Conservation (phyloP, 2,888 invertebrate species). For the Parascotia fuliginaria region DNA sequence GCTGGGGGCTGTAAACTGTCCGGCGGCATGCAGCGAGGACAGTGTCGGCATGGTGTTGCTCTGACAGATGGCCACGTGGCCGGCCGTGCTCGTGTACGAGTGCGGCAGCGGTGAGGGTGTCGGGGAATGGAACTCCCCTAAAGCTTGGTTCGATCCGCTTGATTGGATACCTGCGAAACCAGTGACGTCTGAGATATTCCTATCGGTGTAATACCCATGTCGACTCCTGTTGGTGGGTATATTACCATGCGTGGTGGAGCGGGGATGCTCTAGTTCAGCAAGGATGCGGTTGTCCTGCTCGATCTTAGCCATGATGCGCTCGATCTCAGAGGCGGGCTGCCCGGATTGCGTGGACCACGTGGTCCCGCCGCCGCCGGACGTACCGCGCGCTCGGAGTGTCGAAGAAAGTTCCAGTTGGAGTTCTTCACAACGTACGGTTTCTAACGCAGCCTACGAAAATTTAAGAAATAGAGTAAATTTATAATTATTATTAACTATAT, state of each 20-base stretch:
- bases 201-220: slow-evolving; percentile 13
- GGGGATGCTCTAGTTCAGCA: slow-evolving; percentile 95
- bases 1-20: slow-evolving; percentile 77
- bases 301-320: slow-evolving; percentile 97
- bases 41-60: slow-evolving; percentile 88
- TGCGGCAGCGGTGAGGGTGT: slow-evolving; percentile 86
- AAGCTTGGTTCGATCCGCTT: slow-evolving; percentile 89
- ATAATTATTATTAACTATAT: too few relatives aligned
- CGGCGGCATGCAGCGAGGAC: slow-evolving; percentile 80
- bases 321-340: slow-evolving; percentile 91
- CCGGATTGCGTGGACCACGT: slow-evolving; percentile 74
- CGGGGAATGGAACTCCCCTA: slow-evolving; percentile 88
- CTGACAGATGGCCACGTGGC: slow-evolving; percentile 83
- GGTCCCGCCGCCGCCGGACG: slow-evolving; percentile 61
- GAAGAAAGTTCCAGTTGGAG: slow-evolving; percentile 94
- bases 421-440: slow-evolving; percentile 93
- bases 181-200: slow-evolving; percentile 18
- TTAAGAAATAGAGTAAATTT: neutral
- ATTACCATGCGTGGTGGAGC: slow-evolving; percentile 88
- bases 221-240: slow-evolving; percentile 18
- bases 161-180: slow-evolving; percentile 84
- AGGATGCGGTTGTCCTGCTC: slow-evolving; percentile 95
- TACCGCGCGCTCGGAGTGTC: slow-evolving; percentile 84
- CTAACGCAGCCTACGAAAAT: slow-evolving; percentile 85
- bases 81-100: slow-evolving; percentile 79